Evolutionary conservation across 2,888 invertebrate species (phyloP), one percentile per base, ranked within the genome.

Genomic region (Schizaphis graminum): DNA sequence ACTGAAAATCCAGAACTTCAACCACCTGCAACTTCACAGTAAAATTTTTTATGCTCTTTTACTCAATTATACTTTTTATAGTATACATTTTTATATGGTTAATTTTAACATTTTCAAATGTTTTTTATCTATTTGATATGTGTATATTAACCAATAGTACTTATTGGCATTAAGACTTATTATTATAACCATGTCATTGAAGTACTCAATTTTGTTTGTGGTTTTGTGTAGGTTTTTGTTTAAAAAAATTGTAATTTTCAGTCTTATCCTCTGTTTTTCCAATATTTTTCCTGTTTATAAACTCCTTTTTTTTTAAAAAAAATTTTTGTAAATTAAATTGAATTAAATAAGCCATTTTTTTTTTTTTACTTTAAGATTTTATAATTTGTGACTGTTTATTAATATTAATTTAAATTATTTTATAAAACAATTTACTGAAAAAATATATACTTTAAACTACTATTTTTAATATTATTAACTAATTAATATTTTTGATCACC

Each of bases 1-100:
- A 97, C 67, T 56, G 92, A 91, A 94, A 94, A 94, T 77, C 91
- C 94, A 84, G 94, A 94, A n/a, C 85, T 91, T 8, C 86, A 90
- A 91, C 94, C 94, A 24, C 94, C 94, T 35, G 49, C 94, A 11
- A 94, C 85, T 87, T 90, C 94, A 67, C 86, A 91, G 87, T 90
- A 94, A 94, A 87, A 91, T 86, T 53, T 90, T 94, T 90, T 90
- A 28, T 47, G n/a, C 67, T 53, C 61, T 49, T 5, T 21, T 88
- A 47, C 49, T 35, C 10, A 21, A 49, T 84, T 67, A 35, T 91
- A 57, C n/a, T 10, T 91, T 10, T 84, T 44, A 85, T 21, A n/a
- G 91, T 91, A 77, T 53, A 47, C 28, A 35, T 85, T 85, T 89
- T 90, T 49, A 84, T 47, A 44, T 61, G 28, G 28, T 86, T 90